A percentile compares a stretch with the other conserved stretches of the same genome.
phyloP scores from a whole-genome alignment of 1,140 invertebrate species.

The Zophobas atratus region DNA sequence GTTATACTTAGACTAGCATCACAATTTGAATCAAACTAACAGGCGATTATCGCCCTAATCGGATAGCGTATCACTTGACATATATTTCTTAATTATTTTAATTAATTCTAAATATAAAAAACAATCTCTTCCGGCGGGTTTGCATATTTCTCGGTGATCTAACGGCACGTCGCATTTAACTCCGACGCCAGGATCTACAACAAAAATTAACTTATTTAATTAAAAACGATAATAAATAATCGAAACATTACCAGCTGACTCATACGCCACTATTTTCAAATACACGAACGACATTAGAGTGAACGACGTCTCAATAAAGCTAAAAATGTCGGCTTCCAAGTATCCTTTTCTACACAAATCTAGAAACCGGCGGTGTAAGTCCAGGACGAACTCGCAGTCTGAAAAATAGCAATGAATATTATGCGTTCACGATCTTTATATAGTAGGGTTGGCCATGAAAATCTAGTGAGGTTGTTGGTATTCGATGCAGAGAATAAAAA shows the following conservation, averaged over 20 bases:
- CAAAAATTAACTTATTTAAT: constrained; percentile 56
- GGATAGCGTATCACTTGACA: neutral
- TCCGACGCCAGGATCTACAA: constrained; percentile 78
- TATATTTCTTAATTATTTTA: constrained; percentile 69
- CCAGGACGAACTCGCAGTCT: constrained; percentile 76
- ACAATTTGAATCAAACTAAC: constrained; percentile 3
- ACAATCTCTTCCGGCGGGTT: constrained; percentile 76
- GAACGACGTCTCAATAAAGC: constrained; percentile 78
- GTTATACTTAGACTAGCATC: constrained; percentile 16
- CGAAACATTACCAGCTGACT: constrained; percentile 75
- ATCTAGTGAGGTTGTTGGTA: too few relatives aligned
- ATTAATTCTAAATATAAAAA: constrained; percentile 77
- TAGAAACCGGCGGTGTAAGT: constrained; percentile 73
- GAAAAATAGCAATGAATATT: constrained; percentile 50
- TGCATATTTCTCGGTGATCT: constrained; percentile 82
- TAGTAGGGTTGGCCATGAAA: too few relatives aligned
- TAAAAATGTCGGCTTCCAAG: constrained; percentile 73
- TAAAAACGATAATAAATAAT: constrained; percentile 52
- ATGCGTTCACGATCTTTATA: too few relatives aligned
- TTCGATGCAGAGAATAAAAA: too few relatives aligned
- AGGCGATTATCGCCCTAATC: neutral
- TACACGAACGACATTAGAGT: constrained; percentile 80
- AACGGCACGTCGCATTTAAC: constrained; percentile 76
- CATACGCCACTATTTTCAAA: constrained; percentile 77
- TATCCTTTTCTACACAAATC: constrained; percentile 68